Evolutionary conservation across 2,888 invertebrate species (phyloP), one percentile per base, ranked within the genome.

Genomic region (Ormyrus pomaceus): DNA sequence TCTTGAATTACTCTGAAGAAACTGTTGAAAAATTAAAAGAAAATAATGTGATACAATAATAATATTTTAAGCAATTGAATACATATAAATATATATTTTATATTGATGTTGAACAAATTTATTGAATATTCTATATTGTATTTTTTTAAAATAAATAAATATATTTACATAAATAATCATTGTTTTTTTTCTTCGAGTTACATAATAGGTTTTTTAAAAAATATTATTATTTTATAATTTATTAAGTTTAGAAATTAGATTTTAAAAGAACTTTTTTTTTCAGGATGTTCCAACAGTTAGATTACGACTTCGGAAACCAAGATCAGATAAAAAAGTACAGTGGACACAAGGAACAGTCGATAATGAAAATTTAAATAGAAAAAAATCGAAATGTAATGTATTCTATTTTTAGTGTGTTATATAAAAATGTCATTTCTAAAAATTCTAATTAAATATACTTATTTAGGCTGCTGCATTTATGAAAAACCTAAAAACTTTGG

Each of bases 321-420:
- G 93, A 87, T 92, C 92, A 56, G 92, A 93, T 77, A 95, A 95
- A 91, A 97, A 96, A 91, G 98, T 98, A 0, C 95, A 95, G 82
- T 99, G 98, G 97, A 95, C 95, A 9, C 94, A 95, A 80, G 97
- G 95, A 85, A 98, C 98, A 0, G 95, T 99, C 11, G 98, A 99
- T 91, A 98, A 99, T 91, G 98, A 99, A 90, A 92, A 97, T 88
- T 94, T 98, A 95, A 96, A 97, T 89, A 97, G 96, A 91, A 98
- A 98, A 91, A 98, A 98, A 91, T 98, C 98, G 46, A 99, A 98
- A 93, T 98, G 98, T 97, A 92, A 93, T 56, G 34, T 34, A 34
- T 34, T 34, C 34, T 34, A 11, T 72, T 58, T 34, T 71, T 65
- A 56, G 51, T 66, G 59, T 70, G 58, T 70, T 58, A 7, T 64